Evolutionary conservation across 2,113 vertebrate species (phyloP), one percentile per base, ranked within the genome.

Genomic region (Pluvialis apricaria): DNA sequence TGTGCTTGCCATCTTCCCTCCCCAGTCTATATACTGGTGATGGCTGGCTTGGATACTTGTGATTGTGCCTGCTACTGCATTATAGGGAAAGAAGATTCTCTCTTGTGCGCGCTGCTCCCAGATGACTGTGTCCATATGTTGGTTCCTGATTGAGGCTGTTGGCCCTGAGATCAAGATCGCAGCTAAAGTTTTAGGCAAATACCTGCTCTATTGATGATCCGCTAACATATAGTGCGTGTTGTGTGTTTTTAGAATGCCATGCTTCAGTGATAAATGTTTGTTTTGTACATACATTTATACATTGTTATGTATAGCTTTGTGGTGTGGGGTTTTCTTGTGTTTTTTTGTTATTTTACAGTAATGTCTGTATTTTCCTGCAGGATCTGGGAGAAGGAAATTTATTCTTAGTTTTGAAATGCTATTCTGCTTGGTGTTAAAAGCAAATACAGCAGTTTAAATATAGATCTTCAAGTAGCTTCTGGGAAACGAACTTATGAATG

Each of bases 21-120:
- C 2, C 29, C 32, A 1, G 49, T 73, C 8, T 54, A 0, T 75
- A 1, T 29, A 3, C 18, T 49, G 68, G 13, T 1, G 7, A 20
- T 40, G 34, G 14, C 54, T 65, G 55, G 4, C 36, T 65, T 66
- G 34, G 12, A 3, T 86, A 3, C 44, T 55, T 78, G 60, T 24
- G 32, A 5, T 34, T 73, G 14, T 1, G 1, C 10, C 76, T 91
- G 61, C 28, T 61, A 2, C 55, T 82, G 11, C 20, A 2, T 26
- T 47, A 13, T 6, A 36, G 57, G 45, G 52, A 32, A 62, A 38
- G 45, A 49, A n/a, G 32, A 31, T 58, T 66, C 11, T 77, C 18
- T 69, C 8, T 36, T 18, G 7, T 28, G 5, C 11, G 62, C 36
- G 12, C 29, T 68, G 36, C n/a, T 94, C 75, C 57, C n/a, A 52